Base-by-base conservation (phyloP, 2,888 invertebrate species). In the Emmelina monodactyla region DNA sequence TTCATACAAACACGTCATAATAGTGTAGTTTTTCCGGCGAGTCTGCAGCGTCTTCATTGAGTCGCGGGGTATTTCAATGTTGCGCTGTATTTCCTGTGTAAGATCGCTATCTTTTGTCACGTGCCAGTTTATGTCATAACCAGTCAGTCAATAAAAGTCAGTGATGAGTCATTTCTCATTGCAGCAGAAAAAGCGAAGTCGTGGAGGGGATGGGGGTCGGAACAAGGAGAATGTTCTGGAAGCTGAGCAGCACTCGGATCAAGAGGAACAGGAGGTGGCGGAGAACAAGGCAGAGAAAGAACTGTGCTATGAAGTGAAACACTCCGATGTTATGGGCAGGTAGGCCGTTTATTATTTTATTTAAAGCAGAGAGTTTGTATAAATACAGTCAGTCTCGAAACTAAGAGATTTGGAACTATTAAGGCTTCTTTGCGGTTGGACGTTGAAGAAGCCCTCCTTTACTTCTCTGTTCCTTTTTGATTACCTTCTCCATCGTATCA, bases 271-370 rank as follows among this genome's bases (percentile, higher is more conserved):
- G 12, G 51, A 42, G 5, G 41, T 45, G 28, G 41, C 48, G 14
- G 53, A 51, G n/a, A 47, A 43, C 2, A 32, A 34, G 5, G 44
- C 46, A 16, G 88, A 64, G 85, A 91, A 70, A 32, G 55, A 53
- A 22, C 44, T 58, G n/a, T 83, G 84, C 37, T 87, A 82, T 47
- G 80, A 82, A 37, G 68, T 87, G 14, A 83, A 73, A 42, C 70
- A 70, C 2, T 87, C 87, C 0, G 83, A 85, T 35, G 51, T 83
- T 4, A 85, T 84, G 83, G 85, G 84, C 55, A 79, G 85, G 84
- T 84, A 49, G n/a, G n/a, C n/a, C n/a, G n/a, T n/a, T n/a, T n/a
- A n/a, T n/a, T n/a, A n/a, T n/a, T n/a, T n/a, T n/a, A n/a, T n/a
- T n/a, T n/a, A n/a, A n/a, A n/a, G n/a, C n/a, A n/a, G n/a, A n/a